Evolutionary conservation across 2,888 invertebrate species (phyloP).

Genomic region (Bombylius major): DNA sequence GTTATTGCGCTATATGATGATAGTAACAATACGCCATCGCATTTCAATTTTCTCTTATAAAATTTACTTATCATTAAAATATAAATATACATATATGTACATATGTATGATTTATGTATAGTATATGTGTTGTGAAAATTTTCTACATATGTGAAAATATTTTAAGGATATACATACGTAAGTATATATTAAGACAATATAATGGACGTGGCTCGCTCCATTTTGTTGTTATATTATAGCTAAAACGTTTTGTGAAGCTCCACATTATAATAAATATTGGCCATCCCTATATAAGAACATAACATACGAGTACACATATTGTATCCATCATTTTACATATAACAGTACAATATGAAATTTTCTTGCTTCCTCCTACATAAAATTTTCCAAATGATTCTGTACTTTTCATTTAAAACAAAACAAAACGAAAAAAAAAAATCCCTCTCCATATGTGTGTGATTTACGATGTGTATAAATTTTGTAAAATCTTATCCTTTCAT

Average conservation of each 20-base stretch:
- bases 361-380: neutral
- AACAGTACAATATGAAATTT: neutral
- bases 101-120: too few relatives aligned
- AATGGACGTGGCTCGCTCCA: slow-evolving; percentile 9
- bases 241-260: neutral
- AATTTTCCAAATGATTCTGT: neutral
- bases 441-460: slow-evolving; percentile 8
- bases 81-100: too few relatives aligned
- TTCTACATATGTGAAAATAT: too few relatives aligned
- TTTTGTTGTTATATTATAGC: slow-evolving; percentile 4
- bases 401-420: neutral
- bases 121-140: too few relatives aligned
- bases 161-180: too few relatives aligned
- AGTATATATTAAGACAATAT: too few relatives aligned
- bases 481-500: neutral
- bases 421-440: neutral
- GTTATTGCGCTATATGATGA: too few relatives aligned
- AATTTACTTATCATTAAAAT: too few relatives aligned
- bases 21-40: too few relatives aligned
- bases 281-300: neutral
- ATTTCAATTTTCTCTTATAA: too few relatives aligned
- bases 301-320: too few relatives aligned
- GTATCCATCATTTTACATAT: neutral
- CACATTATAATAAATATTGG: slow-evolving; percentile 6
- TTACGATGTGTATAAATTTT: slow-evolving; percentile 7